These are phyloP conservation scores for Silurus lanzhouensis DNA, from an alignment of 2,797 vertebrate species.

Conservation along the genomic window DNA sequence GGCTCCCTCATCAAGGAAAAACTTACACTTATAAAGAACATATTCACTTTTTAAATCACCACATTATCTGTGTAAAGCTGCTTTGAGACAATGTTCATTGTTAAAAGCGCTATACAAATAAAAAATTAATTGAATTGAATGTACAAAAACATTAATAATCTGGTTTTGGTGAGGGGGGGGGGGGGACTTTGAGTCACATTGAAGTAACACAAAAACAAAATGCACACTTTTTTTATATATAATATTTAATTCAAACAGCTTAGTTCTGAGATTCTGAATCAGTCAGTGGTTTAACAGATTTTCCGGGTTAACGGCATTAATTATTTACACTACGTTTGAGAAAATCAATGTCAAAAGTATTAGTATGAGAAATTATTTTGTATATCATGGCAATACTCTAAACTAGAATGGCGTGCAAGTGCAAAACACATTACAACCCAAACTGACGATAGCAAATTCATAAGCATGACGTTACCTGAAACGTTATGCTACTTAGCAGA, in stretches of 20 bases:
- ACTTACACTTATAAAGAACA: no score
- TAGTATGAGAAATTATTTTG: neutral
- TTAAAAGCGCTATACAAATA: no score
- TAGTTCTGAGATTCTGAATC: neutral
- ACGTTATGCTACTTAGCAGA: no score
- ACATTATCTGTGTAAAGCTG: no score
- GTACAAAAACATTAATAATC: neutral
- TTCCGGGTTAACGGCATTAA: neutral
- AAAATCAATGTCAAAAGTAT: constrained; percentile 14
- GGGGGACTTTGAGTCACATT: no score
- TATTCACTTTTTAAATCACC: no score
- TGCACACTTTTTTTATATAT: neutral
- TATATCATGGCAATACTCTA: neutral
- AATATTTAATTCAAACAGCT: constrained; percentile 25
- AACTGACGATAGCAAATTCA: neutral
- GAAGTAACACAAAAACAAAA: neutral
- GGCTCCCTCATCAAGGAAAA: no score
- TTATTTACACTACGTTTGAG: neutral
- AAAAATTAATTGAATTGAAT: no score
- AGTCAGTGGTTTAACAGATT: neutral
- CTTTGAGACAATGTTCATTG: no score
- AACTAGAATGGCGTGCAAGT: neutral
- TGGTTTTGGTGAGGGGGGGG: no score
- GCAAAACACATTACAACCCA: neutral
- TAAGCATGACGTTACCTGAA: neutral